phyloP scores from a whole-genome alignment of 2,113 vertebrate species.

The Ictalurus furcatus region DNA sequence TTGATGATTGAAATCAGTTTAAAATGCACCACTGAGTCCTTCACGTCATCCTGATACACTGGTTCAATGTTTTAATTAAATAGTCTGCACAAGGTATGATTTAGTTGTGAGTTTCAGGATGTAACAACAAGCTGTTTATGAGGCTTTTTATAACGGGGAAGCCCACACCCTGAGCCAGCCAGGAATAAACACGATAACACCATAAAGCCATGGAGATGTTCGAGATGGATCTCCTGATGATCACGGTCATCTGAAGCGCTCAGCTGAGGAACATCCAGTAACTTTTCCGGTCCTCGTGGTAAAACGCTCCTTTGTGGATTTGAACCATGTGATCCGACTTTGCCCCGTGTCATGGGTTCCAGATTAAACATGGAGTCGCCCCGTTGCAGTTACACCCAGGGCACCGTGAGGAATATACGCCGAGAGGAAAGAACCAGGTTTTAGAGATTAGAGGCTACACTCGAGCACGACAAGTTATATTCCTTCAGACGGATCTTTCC shows the following conservation, averaged over 20 bases:
- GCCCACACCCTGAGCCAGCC: neutral
- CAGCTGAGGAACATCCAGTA: neutral
- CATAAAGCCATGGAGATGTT: neutral
- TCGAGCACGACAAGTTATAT: neutral
- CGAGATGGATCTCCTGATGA: neutral
- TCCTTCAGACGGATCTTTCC: neutral
- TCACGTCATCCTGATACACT: neutral
- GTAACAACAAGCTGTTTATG: neutral
- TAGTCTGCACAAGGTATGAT: neutral
- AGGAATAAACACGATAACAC: neutral
- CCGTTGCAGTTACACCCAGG: constrained; percentile 2
- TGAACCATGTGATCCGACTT: constrained; percentile 57
- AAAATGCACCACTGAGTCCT: neutral
- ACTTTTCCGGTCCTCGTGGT: neutral
- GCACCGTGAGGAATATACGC: neutral
- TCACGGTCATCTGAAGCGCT: neutral
- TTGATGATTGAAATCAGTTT: neutral
- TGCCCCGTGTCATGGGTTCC: constrained; percentile 58
- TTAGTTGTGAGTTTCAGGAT: neutral
- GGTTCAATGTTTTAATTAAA: neutral
- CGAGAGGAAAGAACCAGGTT: neutral
- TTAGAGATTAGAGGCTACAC: neutral
- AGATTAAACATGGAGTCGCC: constrained; percentile 60
- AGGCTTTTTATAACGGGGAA: neutral
- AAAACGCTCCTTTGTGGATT: constrained; percentile 11